Conservation (phyloP, 2,888 invertebrate genomes). For the Drosophila limbata region DNA sequence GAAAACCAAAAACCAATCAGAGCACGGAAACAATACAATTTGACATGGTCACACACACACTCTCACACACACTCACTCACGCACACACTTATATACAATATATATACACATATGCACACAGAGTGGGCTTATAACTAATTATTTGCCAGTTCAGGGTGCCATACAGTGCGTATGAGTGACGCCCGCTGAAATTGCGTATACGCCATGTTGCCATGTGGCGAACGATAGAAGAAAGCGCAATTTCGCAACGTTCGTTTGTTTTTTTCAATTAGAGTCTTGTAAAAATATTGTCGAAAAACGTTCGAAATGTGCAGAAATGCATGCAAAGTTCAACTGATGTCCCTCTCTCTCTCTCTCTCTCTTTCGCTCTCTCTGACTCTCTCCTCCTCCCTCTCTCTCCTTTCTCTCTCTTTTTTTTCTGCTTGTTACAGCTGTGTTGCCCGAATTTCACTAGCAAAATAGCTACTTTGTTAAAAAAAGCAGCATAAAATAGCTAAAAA, state of each 20-base stretch:
- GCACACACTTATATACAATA: not conserved
- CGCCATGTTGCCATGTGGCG: constrained; percentile 8
- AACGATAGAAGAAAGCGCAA: not conserved
- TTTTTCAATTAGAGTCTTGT: constrained; percentile 65
- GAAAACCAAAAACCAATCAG: constrained; percentile 28
- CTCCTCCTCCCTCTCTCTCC: too few relatives aligned
- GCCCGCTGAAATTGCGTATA: constrained; percentile 25
- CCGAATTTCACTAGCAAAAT: not conserved
- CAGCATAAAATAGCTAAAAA: not conserved
- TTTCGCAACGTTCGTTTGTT: not conserved
- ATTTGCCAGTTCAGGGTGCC: constrained; percentile 18
- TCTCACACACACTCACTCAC: not conserved
- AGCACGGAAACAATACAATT: constrained; percentile 13
- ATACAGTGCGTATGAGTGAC: constrained; percentile 44
- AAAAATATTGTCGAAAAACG: constrained; percentile 47
- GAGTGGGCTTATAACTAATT: constrained; percentile 34
- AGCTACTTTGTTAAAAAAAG: not conserved
- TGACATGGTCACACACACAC: constrained; percentile 2
- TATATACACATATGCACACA: not conserved
- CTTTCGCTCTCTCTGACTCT: too few relatives aligned
- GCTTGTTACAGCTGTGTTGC: constrained; percentile 14
- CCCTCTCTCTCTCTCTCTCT: not conserved
- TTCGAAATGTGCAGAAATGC: constrained; percentile 27
- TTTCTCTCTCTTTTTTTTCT: not conserved
- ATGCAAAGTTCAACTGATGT: constrained; percentile 11